phyloP scores from a whole-genome alignment of 2,888 invertebrate genomes.

The Pardosa pseudoannulata region DNA sequence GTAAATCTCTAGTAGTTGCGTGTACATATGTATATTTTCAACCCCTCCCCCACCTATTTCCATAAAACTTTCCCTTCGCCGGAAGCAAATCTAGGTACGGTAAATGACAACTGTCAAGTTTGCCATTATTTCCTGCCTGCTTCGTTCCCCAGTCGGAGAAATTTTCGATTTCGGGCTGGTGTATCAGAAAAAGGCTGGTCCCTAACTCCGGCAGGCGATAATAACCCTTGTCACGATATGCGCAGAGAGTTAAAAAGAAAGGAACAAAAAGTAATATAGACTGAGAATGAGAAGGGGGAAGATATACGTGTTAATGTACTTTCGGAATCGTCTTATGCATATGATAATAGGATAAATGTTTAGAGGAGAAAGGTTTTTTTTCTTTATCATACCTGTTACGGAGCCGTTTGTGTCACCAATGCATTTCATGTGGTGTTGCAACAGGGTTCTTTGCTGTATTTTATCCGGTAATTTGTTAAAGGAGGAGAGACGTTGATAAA shows the following conservation, averaged over 20 bases:
- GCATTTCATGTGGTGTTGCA: too few species aligned
- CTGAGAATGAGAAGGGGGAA: neutral
- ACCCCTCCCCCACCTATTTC: neutral
- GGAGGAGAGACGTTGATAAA: too few species aligned
- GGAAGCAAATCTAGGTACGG: neutral
- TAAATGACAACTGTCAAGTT: neutral
- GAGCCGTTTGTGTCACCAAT: too few species aligned
- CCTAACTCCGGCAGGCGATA: neutral
- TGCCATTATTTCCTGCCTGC: neutral
- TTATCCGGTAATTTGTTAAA: too few species aligned
- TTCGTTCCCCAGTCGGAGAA: neutral
- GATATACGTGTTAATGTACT: neutral
- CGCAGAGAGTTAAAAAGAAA: neutral
- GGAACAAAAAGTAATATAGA: neutral
- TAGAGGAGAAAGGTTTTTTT: too few species aligned
- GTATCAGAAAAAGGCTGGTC: neutral
- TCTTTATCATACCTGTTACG: too few species aligned
- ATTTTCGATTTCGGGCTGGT: neutral
- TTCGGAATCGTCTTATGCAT: neutral
- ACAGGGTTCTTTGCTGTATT: too few species aligned
- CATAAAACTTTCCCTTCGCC: neutral
- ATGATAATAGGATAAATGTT: neutral
- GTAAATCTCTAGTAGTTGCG: too few species aligned
- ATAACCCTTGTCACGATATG: neutral
- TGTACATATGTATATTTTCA: too few species aligned